Conservation (phyloP, 1,140 invertebrate genomes). For the Dendrolimus kikuchii region DNA sequence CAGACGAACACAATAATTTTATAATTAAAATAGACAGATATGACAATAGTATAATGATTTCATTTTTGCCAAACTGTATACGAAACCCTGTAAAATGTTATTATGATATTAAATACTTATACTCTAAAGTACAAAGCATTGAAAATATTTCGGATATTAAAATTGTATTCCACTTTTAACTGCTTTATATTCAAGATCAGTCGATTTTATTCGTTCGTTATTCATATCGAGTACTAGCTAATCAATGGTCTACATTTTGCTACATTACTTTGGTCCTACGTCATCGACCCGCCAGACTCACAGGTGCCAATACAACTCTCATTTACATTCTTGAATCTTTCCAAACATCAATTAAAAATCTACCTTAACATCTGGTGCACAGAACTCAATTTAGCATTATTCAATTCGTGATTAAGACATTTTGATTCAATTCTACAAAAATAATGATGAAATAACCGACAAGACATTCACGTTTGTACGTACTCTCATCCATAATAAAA, state of each 20-base stretch:
- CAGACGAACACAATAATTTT: too few species aligned
- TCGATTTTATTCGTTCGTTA: too few species aligned
- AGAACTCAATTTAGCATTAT: conserved; percentile 3
- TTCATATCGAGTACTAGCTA: too few species aligned
- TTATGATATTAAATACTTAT: too few species aligned
- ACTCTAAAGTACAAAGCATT: too few species aligned
- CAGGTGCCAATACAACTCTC: conserved; percentile 26
- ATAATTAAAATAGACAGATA: too few species aligned
- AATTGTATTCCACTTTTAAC: not conserved
- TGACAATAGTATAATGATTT: too few species aligned
- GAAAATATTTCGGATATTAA: too few species aligned
- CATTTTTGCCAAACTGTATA: too few species aligned
- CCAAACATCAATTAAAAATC: conserved; percentile 6
- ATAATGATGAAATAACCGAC: conserved; percentile 9
- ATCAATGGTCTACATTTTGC: not conserved
- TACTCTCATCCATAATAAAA: too few species aligned
- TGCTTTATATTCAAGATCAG: not conserved
- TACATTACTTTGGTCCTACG: conserved; percentile 26
- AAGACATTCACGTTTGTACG: conserved; percentile 5
- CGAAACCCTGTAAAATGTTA: too few species aligned
- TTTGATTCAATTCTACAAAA: not conserved
- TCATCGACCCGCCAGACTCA: conserved; percentile 24
- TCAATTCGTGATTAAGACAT: too few species aligned
- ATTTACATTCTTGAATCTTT: conserved; percentile 24
- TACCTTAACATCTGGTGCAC: conserved; percentile 3